These are phyloP conservation scores for Bombyx mori DNA, from an alignment of 1,140 invertebrate species.

Conservation along the genomic window DNA sequence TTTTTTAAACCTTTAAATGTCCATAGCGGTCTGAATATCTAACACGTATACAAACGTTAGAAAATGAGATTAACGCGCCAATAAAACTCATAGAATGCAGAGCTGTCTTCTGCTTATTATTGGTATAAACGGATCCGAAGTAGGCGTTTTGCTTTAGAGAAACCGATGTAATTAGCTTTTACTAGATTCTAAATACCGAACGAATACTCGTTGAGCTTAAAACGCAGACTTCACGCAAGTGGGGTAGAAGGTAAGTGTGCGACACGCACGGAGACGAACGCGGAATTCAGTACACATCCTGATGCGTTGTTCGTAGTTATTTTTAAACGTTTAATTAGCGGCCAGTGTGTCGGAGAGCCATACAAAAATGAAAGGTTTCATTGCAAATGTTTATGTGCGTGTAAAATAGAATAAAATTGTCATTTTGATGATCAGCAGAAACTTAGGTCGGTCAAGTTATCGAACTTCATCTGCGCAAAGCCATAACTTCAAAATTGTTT, in stretches of 20 bases:
- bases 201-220: neutral
- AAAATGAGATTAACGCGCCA: neutral
- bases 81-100: neutral
- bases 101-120: neutral
- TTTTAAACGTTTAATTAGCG: too few relatives aligned
- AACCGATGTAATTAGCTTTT: constrained; percentile 8
- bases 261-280: neutral
- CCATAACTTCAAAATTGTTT: too few relatives aligned
- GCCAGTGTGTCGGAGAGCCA: too few relatives aligned
- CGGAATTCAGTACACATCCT: constrained; percentile 2
- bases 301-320: too few relatives aligned
- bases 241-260: constrained; percentile 1
- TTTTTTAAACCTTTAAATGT: too few relatives aligned
- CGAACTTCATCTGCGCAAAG: too few relatives aligned
- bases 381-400: too few relatives aligned
- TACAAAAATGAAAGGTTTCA: too few relatives aligned
- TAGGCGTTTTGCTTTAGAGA: constrained; percentile 5
- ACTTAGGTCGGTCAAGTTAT: too few relatives aligned
- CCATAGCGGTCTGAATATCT: too few relatives aligned
- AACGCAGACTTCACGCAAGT: neutral
- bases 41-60: neutral
- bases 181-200: constrained; percentile 6
- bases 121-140: constrained; percentile 1
- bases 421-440: too few relatives aligned
- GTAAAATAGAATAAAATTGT: too few relatives aligned